Conservation (phyloP, 2,888 invertebrate genomes). For the Cryptocheilus praepositus region DNA sequence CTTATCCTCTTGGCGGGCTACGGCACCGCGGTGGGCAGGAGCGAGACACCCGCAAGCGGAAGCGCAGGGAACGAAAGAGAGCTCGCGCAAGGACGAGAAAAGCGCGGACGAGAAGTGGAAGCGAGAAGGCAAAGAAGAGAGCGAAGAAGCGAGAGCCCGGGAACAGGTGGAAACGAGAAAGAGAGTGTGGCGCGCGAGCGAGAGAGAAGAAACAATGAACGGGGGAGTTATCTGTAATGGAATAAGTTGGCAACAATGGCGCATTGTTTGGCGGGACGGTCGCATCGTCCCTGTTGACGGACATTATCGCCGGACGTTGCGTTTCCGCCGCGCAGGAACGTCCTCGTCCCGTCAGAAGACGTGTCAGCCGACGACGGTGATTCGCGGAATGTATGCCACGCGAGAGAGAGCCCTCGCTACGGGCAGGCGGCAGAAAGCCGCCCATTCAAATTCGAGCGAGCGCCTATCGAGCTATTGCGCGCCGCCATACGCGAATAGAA, state of each 20-base stretch:
- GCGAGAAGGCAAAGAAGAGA: slow-evolving; percentile 10
- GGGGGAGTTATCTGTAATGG: slow-evolving; percentile 74
- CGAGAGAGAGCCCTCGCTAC: slow-evolving; percentile 43
- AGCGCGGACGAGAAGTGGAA: neutral
- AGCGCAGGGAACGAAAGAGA: neutral
- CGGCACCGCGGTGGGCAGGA: neutral
- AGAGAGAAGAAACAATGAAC: slow-evolving; percentile 59
- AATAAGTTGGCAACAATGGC: slow-evolving; percentile 75
- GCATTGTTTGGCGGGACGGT: slow-evolving; percentile 71
- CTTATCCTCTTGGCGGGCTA: slow-evolving; percentile 1
- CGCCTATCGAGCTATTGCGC: slow-evolving; percentile 4
- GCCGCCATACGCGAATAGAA: neutral
- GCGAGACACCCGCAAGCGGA: slow-evolving; percentile 5
- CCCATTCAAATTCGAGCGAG: slow-evolving; percentile 8
- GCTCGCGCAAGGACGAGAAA: neutral
- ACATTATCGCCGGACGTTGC: slow-evolving; percentile 74
- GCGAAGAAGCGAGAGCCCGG: slow-evolving; percentile 20
- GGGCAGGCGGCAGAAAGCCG: slow-evolving; percentile 3
- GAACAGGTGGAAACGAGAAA: slow-evolving; percentile 44
- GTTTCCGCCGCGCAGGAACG: slow-evolving; percentile 67
- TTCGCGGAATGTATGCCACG: slow-evolving; percentile 71
- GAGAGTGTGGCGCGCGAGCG: slow-evolving; percentile 39
- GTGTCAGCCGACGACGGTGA: slow-evolving; percentile 61
- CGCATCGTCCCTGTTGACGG: slow-evolving; percentile 72
- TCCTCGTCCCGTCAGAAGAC: slow-evolving; percentile 68